Conservation (phyloP, 2,888 invertebrate species). For the Aethes cnicana region DNA sequence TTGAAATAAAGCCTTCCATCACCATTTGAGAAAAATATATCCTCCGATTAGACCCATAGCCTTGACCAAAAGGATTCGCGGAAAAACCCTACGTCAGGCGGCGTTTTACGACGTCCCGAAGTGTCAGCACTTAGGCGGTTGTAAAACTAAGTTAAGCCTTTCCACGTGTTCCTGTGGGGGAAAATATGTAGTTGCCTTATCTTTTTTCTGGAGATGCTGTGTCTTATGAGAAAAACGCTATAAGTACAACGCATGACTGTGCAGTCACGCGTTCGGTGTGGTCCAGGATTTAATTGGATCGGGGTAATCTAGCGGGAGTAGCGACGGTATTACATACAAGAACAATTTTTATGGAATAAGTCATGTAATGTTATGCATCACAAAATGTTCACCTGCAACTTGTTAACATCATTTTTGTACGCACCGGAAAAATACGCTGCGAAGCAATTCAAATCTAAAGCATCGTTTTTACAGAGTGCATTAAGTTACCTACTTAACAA, state of each 20-base stretch:
- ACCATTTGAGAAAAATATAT: not conserved
- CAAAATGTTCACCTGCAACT: no score
- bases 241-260: no score
- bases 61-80: slow-evolving; percentile 7
- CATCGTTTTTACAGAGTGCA: no score
- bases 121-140: slow-evolving; percentile 19
- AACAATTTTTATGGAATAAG: not conserved
- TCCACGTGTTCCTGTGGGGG: not conserved
- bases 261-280: no score
- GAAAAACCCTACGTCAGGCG: slow-evolving; percentile 1
- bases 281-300: not conserved
- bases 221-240: no score
- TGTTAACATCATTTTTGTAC: no score
- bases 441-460: no score
- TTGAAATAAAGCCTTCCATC: no score
- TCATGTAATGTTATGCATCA: no score
- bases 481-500: no score
- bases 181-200: slow-evolving; percentile 8
- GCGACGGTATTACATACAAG: not conserved
- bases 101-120: slow-evolving; percentile 14
- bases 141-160: slow-evolving; percentile 26
- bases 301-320: not conserved
- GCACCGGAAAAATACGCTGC: no score
- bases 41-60: slow-evolving; percentile 1
- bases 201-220: slow-evolving; percentile 4